phyloP scores from a whole-genome alignment of 2,888 invertebrate genomes.

The Sphaerophoria rueppellii region DNA sequence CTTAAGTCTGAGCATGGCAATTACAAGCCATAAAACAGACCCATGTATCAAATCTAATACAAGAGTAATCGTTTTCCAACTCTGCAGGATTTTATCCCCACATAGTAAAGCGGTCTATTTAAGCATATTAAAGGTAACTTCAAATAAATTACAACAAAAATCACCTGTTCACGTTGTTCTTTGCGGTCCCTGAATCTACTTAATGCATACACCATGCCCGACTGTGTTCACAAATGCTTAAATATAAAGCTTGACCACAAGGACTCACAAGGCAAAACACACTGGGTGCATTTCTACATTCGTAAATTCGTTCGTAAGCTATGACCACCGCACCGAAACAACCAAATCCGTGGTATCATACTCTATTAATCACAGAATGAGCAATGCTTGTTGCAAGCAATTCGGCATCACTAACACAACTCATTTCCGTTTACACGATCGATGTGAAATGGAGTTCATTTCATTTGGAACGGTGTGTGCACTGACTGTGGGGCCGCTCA shows the following conservation, averaged over 20 bases:
- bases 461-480: conserved; percentile 29
- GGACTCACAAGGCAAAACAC: conserved; percentile 66
- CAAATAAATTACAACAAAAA: conserved; percentile 58
- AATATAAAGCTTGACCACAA: conserved; percentile 69
- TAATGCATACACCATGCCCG: conserved; percentile 4
- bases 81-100: not conserved
- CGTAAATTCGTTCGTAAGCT: conserved; percentile 13
- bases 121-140: conserved; percentile 53
- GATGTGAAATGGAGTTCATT: conserved; percentile 37
- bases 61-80: not conserved
- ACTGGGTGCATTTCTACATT: conserved; percentile 40
- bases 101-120: conserved; percentile 42
- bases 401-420: conserved; percentile 35
- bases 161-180: conserved; percentile 55
- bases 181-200: conserved; percentile 47
- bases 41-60: conserved; percentile 3
- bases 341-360: conserved; percentile 62
- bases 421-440: conserved; percentile 62
- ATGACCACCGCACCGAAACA: conserved; percentile 3
- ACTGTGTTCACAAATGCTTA: conserved; percentile 62
- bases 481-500: conserved; percentile 6
- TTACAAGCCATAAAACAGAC: conserved; percentile 43
- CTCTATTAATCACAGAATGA: conserved; percentile 67
- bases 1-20: not conserved
- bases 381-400: conserved; percentile 12